Evolutionary conservation across 2,888 invertebrate genomes (phyloP).

Genomic region (Nephrotoma flavescens): DNA sequence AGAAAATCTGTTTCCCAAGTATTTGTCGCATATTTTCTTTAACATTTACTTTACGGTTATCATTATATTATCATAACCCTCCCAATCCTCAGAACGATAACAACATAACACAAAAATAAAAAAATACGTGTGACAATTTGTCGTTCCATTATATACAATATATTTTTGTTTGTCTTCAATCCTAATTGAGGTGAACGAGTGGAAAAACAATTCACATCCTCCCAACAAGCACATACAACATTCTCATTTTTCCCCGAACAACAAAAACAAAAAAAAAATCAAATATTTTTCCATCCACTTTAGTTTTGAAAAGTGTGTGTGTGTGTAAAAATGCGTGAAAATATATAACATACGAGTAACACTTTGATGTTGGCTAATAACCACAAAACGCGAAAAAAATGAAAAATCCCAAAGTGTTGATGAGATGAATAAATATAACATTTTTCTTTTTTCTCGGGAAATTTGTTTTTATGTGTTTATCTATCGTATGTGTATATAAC

Average conservation of each 20-base stretch:
- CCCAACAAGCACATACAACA: not conserved
- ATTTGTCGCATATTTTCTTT: not conserved
- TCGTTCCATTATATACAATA: not conserved
- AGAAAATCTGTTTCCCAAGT: not conserved
- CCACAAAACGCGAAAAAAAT: conserved; percentile 3
- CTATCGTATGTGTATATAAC: not conserved
- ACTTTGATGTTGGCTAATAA: conserved; percentile 1
- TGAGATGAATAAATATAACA: not conserved
- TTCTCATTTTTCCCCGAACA: not conserved
- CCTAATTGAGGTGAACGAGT: not conserved
- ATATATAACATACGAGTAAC: not conserved
- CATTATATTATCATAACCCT: not conserved
- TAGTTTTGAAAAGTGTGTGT: not conserved
- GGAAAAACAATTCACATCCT: not conserved
- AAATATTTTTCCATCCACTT: not conserved
- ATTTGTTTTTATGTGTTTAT: conserved; percentile 1
- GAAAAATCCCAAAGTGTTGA: not conserved
- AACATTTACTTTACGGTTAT: not conserved
- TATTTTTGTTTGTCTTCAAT: not conserved
- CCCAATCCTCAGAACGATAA: not conserved
- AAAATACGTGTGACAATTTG: not conserved
- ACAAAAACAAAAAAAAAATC: not conserved
- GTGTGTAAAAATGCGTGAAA: not conserved
- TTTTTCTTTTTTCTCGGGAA: not conserved
- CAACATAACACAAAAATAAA: not conserved